Conservation (phyloP, 2,113 vertebrate genomes). For the Sclerurus mexicanus region DNA sequence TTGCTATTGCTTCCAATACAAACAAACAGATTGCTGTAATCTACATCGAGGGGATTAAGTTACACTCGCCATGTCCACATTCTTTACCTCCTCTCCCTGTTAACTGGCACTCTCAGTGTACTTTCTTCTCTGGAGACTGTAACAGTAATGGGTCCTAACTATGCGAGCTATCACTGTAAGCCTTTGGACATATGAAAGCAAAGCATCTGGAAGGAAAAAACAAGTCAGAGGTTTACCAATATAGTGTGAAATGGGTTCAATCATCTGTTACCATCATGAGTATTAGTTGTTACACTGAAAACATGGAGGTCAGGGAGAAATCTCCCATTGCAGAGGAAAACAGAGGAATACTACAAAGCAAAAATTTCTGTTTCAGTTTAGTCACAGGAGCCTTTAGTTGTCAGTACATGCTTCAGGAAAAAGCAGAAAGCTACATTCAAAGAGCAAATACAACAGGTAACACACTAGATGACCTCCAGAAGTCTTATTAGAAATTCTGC, state of each 20-base stretch:
- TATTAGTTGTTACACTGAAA: neutral
- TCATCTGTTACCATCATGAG: neutral
- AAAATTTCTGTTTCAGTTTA: neutral
- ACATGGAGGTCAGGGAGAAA: neutral
- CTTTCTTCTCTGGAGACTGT: neutral
- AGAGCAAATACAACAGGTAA: neutral
- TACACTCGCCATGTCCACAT: neutral
- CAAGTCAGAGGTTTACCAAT: neutral
- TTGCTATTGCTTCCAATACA: constrained; percentile 13
- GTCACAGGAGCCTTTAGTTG: neutral
- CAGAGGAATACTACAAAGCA: neutral
- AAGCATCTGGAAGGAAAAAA: constrained; percentile 8
- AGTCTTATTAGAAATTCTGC: neutral
- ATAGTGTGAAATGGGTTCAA: neutral
- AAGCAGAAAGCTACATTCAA: neutral
- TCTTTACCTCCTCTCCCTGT: constrained; percentile 18
- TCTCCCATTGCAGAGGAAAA: neutral
- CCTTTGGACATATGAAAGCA: neutral
- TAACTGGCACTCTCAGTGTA: neutral
- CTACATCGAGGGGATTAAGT: neutral
- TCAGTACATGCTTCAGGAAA: neutral
- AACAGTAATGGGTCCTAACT: neutral
- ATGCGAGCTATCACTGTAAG: neutral
- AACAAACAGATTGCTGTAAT: neutral
- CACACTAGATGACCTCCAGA: neutral